A percentile compares a stretch with the other conserved stretches of the same genome.
Evolutionary conservation across 2,888 invertebrate genomes (phyloP).

Genomic region (Syrista parreyssii): DNA sequence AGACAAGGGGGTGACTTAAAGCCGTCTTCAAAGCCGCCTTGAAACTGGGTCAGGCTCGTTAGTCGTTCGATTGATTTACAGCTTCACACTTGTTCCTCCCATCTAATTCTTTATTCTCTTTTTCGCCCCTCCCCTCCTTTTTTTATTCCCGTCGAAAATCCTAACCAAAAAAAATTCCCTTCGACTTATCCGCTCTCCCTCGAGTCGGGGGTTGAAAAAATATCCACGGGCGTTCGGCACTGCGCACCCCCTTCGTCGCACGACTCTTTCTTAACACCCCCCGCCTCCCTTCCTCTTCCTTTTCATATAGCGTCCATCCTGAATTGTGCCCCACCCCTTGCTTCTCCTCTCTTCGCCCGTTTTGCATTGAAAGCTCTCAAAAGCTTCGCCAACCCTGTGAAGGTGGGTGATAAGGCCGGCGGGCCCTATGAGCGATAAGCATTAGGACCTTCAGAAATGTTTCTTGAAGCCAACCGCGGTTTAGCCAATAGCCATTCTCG

Average conservation of each 20-base stretch:
- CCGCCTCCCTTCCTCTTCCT: neutral
- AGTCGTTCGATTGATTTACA: slow-evolving; percentile 42
- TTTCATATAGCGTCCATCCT: neutral
- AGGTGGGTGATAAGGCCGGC: neutral
- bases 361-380: slow-evolving; percentile 2
- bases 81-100: slow-evolving; percentile 16
- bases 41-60: slow-evolving; percentile 40
- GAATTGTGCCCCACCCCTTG: neutral
- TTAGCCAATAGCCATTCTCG: too few relatives aligned
- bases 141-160: neutral
- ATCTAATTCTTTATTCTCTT: neutral
- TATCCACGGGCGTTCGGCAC: neutral
- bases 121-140: neutral
- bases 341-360: neutral
- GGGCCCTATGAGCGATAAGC: too few relatives aligned
- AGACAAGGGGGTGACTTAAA: slow-evolving; percentile 14
- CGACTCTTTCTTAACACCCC: neutral
- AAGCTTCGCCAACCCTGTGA: neutral
- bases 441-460: too few relatives aligned
- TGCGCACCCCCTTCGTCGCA: too few relatives aligned
- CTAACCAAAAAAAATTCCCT: neutral
- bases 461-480: too few relatives aligned
- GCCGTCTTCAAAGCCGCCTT: slow-evolving; percentile 27
- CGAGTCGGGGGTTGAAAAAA: neutral
- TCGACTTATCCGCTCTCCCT: neutral